Base-by-base conservation (phyloP, 2,797 vertebrate genomes). In the Leuciscus waleckii region DNA sequence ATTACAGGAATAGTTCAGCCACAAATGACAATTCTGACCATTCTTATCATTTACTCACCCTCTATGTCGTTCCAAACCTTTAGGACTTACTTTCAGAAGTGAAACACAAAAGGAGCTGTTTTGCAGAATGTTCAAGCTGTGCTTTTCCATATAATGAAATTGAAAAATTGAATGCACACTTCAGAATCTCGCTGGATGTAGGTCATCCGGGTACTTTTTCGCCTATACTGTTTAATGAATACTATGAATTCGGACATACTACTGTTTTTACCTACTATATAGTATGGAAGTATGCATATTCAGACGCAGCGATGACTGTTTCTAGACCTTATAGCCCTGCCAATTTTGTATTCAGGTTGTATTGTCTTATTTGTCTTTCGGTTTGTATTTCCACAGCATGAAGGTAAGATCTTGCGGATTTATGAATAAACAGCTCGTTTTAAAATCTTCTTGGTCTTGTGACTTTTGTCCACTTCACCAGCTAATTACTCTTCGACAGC, bases 1-100 rank as follows among this genome's bases (percentile, higher is more conserved):
- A 58, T 78, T 35, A 79, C 41, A 49, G 61, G 41, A 80, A 80
- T 21, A 35, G 43, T n/a, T 67, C 21, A 67, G 29, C 26, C 61
- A 32, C 65, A 79, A 46, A 65, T 14, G 11, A 39, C 51, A 58
- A 58, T 56, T 77, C 13, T 77, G 32, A 32, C 14, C 1, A 65
- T 32, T 32, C 63, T 80, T 51, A 35, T 68, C 7, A 29, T 68
- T 80, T 68, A 68, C 43, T 23, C 19, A 49, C 21, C 29, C 78
- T 51, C 26, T 43, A 51, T 65, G 11, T 51, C 0, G 1, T 49
- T 68, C 23, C 43, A 35, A 80, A 68, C 19, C n/a, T 13, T n/a
- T 14, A 49, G 51, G 17, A 35, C 26, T 32, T 79, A 13, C 7
- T 29, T 29, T 61, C 23, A 37, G 67, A 26, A 13, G 0, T 79